Evolutionary conservation across 2,888 invertebrate species (phyloP).

Genomic region (Anticlea derivata): DNA sequence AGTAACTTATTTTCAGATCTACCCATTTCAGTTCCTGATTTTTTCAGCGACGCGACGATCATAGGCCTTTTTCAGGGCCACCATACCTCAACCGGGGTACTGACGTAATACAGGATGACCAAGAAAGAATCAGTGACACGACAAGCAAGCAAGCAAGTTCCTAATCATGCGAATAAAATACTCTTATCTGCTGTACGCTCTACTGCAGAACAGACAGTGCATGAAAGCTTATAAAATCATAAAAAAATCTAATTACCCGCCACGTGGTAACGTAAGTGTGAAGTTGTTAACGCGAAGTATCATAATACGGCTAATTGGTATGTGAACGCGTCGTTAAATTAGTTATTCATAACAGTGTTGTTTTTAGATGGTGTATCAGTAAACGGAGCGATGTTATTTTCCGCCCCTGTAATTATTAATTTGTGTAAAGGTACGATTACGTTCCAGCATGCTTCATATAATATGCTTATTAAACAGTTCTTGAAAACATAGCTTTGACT

Average conservation of each 20-base stretch:
- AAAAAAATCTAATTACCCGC: constrained; percentile 25
- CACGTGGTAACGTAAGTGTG: constrained; percentile 46
- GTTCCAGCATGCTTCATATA: not conserved
- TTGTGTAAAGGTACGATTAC: constrained; percentile 56
- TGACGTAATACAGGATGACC: too few relatives aligned
- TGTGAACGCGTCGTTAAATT: constrained; percentile 69
- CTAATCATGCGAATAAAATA: not conserved
- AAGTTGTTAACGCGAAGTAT: constrained; percentile 66
- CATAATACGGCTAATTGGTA: constrained; percentile 72
- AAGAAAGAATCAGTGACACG: too few relatives aligned
- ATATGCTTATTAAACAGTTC: not conserved
- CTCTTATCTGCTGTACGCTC: constrained; percentile 9
- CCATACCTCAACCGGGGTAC: too few relatives aligned
- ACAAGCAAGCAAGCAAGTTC: too few relatives aligned
- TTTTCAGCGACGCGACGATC: too few relatives aligned
- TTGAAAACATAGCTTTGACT: too few relatives aligned
- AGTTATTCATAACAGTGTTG: constrained; percentile 77
- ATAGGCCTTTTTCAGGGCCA: too few relatives aligned
- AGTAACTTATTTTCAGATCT: not conserved
- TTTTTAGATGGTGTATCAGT: constrained; percentile 77
- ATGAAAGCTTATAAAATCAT: constrained; percentile 25
- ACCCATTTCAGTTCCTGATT: too few relatives aligned
- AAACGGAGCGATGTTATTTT: constrained; percentile 51
- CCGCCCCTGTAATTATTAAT: constrained; percentile 69
- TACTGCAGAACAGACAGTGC: constrained; percentile 14